Percentiles rank a stretch among this genome's conserved stretches.
These are phyloP conservation scores for Caenorhabditis latens DNA, from an alignment of 1,140 invertebrate species.

Conservation along the genomic window DNA sequence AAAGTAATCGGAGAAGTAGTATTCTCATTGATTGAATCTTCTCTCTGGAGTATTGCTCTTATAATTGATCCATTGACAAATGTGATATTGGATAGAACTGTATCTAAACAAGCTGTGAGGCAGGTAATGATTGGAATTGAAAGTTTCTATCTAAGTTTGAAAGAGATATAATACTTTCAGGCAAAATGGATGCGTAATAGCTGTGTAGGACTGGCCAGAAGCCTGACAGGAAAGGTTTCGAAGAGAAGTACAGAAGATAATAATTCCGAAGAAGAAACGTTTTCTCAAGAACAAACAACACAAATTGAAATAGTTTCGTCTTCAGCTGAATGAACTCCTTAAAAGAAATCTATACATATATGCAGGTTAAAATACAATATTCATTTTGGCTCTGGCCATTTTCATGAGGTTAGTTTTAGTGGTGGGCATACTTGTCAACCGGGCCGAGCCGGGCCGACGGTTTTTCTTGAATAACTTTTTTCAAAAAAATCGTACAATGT, in stretches of 20 bases:
- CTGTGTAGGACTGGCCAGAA: not conserved
- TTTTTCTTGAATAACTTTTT: too few species aligned
- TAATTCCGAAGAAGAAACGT: too few species aligned
- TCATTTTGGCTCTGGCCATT: not conserved
- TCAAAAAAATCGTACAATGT: too few species aligned
- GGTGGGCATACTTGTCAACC: too few species aligned
- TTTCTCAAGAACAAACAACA: too few species aligned
- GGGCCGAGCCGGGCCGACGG: too few species aligned
- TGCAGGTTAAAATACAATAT: not conserved
- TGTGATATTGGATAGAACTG: conserved; percentile 12
- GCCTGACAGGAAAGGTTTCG: too few species aligned
- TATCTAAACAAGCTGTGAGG: not conserved
- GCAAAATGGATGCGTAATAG: not conserved
- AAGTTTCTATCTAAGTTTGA: not conserved
- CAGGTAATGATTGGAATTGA: not conserved
- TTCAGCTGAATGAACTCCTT: too few species aligned
- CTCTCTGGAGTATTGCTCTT: not conserved
- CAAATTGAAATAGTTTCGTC: too few species aligned
- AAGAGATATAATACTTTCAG: not conserved
- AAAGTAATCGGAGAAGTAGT: not conserved
- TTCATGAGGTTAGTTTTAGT: not conserved
- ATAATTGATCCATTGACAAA: conserved; percentile 13
- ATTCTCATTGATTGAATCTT: not conserved
- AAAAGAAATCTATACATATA: too few species aligned
- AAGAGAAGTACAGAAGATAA: too few species aligned